Percentiles rank a stretch among this genome's conserved stretches.
Conservation (phyloP, 2,113 vertebrate genomes). For the Merops nubicus region DNA sequence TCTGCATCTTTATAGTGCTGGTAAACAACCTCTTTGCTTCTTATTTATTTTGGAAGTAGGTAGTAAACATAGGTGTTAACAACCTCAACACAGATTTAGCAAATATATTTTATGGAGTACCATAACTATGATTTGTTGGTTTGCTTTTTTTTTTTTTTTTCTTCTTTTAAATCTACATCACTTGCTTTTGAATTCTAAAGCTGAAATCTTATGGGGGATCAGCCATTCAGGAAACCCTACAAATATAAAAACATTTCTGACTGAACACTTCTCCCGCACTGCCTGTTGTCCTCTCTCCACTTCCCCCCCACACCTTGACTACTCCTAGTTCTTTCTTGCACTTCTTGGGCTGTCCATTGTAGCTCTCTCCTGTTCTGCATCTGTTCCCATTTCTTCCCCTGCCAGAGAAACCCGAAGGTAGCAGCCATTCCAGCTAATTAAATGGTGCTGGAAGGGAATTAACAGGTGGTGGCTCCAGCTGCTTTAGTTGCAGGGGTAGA, state of each 20-base stretch:
- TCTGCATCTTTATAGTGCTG: background rate
- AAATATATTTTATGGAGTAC: background rate
- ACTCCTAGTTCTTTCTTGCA: background rate
- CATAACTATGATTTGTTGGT: background rate
- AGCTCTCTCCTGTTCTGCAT: background rate
- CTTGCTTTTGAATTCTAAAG: background rate
- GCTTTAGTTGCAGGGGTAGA: constrained; percentile 52
- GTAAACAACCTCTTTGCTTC: background rate
- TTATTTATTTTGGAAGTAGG: background rate
- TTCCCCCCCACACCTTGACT: background rate
- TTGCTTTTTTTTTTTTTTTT: background rate
- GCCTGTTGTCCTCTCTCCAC: background rate
- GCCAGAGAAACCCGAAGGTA: constrained; percentile 3
- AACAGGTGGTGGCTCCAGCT: constrained; percentile 86
- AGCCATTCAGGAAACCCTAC: background rate
- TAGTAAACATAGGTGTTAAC: background rate
- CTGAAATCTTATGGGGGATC: background rate
- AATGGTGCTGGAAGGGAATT: constrained; percentile 73
- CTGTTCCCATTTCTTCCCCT: constrained; percentile 24
- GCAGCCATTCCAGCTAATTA: constrained; percentile 74
- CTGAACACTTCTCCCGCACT: background rate
- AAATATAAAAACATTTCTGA: background rate
- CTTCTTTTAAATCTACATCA: background rate
- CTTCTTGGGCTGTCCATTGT: background rate
- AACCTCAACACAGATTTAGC: background rate